Evolutionary conservation across 2,113 vertebrate species (phyloP).

Genomic region (Triplophysa tibetana): DNA sequence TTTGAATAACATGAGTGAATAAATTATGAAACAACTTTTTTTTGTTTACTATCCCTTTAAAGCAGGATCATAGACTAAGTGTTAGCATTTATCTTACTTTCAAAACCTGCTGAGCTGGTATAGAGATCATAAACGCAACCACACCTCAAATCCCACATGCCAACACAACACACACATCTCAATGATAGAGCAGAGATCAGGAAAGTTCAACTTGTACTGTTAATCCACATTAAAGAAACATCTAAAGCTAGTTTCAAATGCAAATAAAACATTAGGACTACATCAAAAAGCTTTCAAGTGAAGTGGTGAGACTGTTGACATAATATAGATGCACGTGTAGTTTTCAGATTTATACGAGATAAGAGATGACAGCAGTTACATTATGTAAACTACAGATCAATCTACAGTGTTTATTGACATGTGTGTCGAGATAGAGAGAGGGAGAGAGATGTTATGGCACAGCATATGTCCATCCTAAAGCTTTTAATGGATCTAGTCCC

Average conservation of each 20-base stretch:
- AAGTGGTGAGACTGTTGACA: too few species aligned
- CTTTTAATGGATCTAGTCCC: constrained; percentile 37
- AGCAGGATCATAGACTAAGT: neutral
- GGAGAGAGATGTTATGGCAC: too few species aligned
- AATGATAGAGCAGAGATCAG: neutral
- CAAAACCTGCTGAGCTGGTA: constrained; percentile 32
- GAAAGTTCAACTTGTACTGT: neutral
- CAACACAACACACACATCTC: neutral
- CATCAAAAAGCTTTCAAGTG: neutral
- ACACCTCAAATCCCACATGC: neutral
- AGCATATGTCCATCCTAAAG: constrained; percentile 48
- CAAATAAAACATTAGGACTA: neutral
- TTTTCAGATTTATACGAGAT: too few species aligned
- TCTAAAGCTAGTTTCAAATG: too few species aligned
- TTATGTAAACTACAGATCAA: neutral
- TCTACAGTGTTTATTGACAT: neutral
- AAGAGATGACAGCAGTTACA: neutral
- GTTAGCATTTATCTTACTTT: neutral
- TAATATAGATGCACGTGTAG: too few species aligned
- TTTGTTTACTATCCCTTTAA: too few species aligned
- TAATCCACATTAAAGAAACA: too few species aligned
- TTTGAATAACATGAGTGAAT: too few species aligned
- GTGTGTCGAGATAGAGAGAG: neutral
- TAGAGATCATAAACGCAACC: constrained; percentile 2
- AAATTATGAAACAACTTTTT: too few species aligned